Evolutionary conservation across 2,797 vertebrate genomes (phyloP).

Genomic region (Sternarchorhynchus goeldii): DNA sequence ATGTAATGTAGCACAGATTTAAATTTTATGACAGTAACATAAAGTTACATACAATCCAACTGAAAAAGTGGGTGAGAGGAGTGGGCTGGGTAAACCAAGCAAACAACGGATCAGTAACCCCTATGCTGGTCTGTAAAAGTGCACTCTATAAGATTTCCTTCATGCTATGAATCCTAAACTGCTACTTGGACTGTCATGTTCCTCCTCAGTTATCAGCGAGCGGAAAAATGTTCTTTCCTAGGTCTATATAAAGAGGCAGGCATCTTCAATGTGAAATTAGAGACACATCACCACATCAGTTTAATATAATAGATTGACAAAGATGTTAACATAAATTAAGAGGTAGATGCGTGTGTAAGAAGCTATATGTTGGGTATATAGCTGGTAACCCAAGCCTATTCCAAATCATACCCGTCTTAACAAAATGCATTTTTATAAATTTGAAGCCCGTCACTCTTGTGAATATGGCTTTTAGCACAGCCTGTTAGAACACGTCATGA

Average conservation of each 20-base stretch:
- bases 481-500: no score
- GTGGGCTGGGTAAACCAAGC: not conserved
- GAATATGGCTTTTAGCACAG: no score
- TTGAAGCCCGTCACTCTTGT: no score
- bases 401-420: no score
- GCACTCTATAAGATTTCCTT: constrained; percentile 50
- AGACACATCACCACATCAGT: not conserved
- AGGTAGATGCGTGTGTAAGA: no score
- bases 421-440: no score
- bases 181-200: not conserved
- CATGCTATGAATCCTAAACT: not conserved
- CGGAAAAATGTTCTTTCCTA: not conserved
- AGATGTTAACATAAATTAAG: no score
- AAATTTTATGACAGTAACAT: not conserved
- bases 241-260: not conserved
- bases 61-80: not conserved
- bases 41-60: constrained; percentile 1
- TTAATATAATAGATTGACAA: no score
- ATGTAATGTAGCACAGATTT: not conserved
- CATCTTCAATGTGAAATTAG: not conserved
- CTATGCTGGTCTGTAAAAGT: constrained; percentile 1
- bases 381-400: no score
- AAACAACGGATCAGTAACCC: not conserved
- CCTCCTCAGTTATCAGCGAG: not conserved
- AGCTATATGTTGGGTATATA: no score